These are phyloP conservation scores for Zaprionus ornatus DNA, from an alignment of 1,140 invertebrate species.

Conservation along the genomic window DNA sequence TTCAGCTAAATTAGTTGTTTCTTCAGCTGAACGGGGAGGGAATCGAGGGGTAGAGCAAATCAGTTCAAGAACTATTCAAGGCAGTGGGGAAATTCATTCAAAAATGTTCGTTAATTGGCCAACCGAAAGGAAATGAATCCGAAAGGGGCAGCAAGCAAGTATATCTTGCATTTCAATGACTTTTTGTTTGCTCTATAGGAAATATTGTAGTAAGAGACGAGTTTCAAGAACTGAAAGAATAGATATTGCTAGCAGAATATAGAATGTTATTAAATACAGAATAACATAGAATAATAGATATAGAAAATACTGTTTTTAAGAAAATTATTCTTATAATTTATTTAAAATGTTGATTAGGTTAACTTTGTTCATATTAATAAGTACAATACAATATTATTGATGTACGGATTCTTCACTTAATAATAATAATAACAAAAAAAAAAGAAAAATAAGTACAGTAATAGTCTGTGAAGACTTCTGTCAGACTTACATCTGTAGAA, in stretches of 20 bases:
- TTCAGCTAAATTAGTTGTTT: slow-evolving; percentile 67
- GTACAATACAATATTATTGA: too few species aligned
- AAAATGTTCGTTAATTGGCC: slow-evolving; percentile 69
- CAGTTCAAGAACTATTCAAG: slow-evolving; percentile 30
- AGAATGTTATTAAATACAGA: too few species aligned
- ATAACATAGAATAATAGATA: too few species aligned
- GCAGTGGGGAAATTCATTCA: slow-evolving; percentile 52
- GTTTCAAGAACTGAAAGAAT: background rate
- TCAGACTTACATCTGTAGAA: too few species aligned
- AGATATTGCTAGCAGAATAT: background rate
- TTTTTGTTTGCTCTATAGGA: background rate
- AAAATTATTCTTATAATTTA: too few species aligned
- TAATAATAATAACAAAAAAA: too few species aligned
- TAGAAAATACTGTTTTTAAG: too few species aligned
- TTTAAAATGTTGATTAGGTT: too few species aligned
- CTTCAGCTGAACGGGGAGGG: background rate
- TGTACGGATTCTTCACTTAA: too few species aligned
- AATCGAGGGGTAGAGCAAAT: background rate
- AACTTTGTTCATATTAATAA: too few species aligned
- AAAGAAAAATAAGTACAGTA: too few species aligned
- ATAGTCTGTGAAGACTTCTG: too few species aligned
- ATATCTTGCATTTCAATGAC: background rate
- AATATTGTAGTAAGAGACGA: background rate
- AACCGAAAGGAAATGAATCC: slow-evolving; percentile 23
- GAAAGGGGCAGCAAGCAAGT: background rate